These are phyloP conservation scores for Eurosta solidaginis DNA, from an alignment of 1,140 invertebrate genomes.

Conservation along the genomic window DNA sequence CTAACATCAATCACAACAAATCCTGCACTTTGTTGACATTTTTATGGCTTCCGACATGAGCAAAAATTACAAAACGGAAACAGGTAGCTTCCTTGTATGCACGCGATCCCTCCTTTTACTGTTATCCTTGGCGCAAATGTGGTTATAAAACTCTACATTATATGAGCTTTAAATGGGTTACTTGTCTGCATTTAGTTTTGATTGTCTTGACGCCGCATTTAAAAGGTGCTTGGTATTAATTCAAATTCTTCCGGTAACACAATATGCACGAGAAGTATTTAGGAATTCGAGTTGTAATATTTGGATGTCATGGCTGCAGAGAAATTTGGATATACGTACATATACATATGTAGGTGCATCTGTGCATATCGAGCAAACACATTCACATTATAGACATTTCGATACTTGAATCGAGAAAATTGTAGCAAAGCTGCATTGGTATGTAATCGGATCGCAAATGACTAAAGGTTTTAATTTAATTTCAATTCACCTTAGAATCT, in stretches of 20 bases:
- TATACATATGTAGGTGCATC: too few species aligned
- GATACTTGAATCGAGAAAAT: too few species aligned
- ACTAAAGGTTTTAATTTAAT: too few species aligned
- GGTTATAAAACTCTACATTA: not conserved
- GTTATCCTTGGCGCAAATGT: not conserved
- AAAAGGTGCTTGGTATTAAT: not conserved
- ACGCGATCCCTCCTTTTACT: not conserved
- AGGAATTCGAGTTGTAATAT: not conserved
- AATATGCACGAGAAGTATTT: too few species aligned
- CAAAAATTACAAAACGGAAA: not conserved
- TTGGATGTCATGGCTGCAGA: too few species aligned
- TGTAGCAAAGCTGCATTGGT: too few species aligned
- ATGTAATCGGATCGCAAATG: too few species aligned
- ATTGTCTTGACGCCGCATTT: not conserved
- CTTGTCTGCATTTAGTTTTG: not conserved
- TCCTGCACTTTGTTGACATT: not conserved
- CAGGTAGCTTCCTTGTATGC: not conserved
- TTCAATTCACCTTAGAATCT: too few species aligned
- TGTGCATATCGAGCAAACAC: too few species aligned
- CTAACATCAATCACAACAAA: not conserved
- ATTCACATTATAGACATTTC: too few species aligned
- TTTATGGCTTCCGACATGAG: not conserved
- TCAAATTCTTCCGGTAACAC: not conserved
- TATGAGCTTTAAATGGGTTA: not conserved
- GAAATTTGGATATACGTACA: too few species aligned